Conservation (phyloP, 2,113 vertebrate genomes). For the Arothron firmamentum region DNA sequence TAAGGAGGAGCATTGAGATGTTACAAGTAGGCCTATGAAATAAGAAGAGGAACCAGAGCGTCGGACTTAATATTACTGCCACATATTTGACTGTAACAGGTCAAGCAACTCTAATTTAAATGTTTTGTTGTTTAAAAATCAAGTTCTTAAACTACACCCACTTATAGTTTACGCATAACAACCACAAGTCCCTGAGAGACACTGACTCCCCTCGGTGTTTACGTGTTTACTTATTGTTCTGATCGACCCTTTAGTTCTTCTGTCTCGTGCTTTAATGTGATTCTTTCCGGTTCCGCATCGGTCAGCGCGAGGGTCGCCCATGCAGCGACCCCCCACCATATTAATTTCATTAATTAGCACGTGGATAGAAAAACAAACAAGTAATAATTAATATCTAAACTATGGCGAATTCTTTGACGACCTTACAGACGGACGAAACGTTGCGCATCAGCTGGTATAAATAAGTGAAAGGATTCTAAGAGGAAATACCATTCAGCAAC, state of each 20-base stretch:
- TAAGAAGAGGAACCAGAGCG: too few species aligned
- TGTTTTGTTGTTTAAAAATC: too few species aligned
- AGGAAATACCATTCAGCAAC: too few species aligned
- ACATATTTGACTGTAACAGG: too few species aligned
- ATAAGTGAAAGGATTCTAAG: too few species aligned
- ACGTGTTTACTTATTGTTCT: constrained; percentile 74
- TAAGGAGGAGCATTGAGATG: too few species aligned
- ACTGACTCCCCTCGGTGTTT: constrained; percentile 55
- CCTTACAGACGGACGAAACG: too few species aligned
- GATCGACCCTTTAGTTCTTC: constrained; percentile 63
- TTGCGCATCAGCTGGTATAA: too few species aligned
- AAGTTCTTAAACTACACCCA: background rate
- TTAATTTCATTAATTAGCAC: constrained; percentile 74
- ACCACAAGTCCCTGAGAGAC: constrained; percentile 40
- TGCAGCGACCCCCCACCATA: constrained; percentile 55
- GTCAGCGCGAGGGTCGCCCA: constrained; percentile 68
- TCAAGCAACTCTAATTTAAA: too few species aligned
- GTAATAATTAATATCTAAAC: constrained; percentile 60
- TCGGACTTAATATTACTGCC: too few species aligned
- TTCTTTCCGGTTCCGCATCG: constrained; percentile 79
- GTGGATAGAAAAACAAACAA: constrained; percentile 64
- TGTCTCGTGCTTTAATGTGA: constrained; percentile 71
- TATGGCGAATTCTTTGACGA: constrained; percentile 53
- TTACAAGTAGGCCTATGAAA: too few species aligned
- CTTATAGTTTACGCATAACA: constrained; percentile 16